phyloP scores from a whole-genome alignment of 1,140 invertebrate species.

The Drosophila ohnishii region DNA sequence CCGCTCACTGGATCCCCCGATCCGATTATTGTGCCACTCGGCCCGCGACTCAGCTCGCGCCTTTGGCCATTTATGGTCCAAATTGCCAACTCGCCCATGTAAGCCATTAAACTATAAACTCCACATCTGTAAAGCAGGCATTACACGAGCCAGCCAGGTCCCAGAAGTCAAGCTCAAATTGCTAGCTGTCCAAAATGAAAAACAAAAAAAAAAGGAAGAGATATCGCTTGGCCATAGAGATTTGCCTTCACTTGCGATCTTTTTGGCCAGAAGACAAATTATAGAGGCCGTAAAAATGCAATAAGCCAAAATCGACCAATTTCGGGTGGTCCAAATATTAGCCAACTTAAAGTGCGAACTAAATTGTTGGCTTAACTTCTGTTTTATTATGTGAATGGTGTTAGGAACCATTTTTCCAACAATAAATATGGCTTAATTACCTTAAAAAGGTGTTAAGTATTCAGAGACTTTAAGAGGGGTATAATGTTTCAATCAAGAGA shows the following conservation, averaged over 20 bases:
- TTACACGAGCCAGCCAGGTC: conserved; percentile 36
- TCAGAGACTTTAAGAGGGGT: too few relatives aligned
- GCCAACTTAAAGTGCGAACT: conserved; percentile 47
- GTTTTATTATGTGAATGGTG: conserved; percentile 13
- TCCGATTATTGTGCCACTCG: conserved; percentile 41
- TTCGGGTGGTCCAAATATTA: conserved; percentile 47
- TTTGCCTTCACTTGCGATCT: conserved; percentile 44
- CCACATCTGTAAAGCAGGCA: conserved; percentile 44
- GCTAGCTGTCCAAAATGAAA: conserved; percentile 22
- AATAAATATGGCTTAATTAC: background rate
- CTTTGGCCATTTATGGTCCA: conserved; percentile 58
- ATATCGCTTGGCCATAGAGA: conserved; percentile 13
- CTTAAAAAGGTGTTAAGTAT: background rate
- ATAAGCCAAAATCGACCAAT: conserved; percentile 37
- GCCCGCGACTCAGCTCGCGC: conserved; percentile 21
- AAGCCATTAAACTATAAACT: conserved; percentile 39
- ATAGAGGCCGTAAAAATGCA: conserved; percentile 46
- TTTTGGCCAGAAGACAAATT: conserved; percentile 49
- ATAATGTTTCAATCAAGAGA: background rate
- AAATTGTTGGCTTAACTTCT: conserved; percentile 21
- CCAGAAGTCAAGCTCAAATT: conserved; percentile 50
- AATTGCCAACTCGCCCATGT: conserved; percentile 43
- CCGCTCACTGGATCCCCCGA: conserved; percentile 16
- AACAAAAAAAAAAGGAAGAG: background rate
- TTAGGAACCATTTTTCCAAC: background rate